A percentile compares a stretch with the other conserved stretches of the same genome.
Evolutionary conservation across 1,140 invertebrate species (phyloP).

Genomic region (Drosophila carrolli): DNA sequence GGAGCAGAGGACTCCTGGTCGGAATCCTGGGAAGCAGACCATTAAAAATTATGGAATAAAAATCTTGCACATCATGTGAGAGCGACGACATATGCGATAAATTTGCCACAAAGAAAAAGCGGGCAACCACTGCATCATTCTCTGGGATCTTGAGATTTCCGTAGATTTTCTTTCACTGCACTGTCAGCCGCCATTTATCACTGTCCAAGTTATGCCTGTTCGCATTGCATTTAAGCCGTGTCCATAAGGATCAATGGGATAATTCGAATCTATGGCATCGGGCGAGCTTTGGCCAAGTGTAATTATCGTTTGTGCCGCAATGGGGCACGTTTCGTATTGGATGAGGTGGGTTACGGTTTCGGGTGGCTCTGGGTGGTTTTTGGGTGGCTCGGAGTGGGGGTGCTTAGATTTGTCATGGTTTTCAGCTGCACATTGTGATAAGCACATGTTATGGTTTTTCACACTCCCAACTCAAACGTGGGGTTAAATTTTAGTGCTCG

Average conservation of each 20-base stretch:
- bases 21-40: conserved; percentile 67
- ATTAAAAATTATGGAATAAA: conserved; percentile 76
- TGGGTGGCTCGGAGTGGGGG: conserved; percentile 16
- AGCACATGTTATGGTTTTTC: conserved; percentile 80
- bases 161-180: conserved; percentile 57
- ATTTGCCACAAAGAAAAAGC: conserved; percentile 57
- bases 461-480: conserved; percentile 34
- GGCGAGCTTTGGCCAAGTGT: conserved; percentile 56
- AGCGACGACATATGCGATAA: conserved; percentile 81
- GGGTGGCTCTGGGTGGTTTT: conserved; percentile 9
- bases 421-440: conserved; percentile 76
- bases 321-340: conserved; percentile 72
- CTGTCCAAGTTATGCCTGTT: conserved; percentile 54
- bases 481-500: conserved; percentile 46
- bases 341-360: conserved; percentile 38
- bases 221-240: conserved; percentile 70
- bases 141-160: conserved; percentile 38
- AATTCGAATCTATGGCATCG: conserved; percentile 70
- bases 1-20: conserved; percentile 30
- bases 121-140: conserved; percentile 48
- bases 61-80: conserved; percentile 77
- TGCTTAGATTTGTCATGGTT: conserved; percentile 77
- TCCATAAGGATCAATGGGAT: conserved; percentile 75
- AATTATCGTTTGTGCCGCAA: conserved; percentile 79
- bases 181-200: conserved; percentile 64